Conservation (phyloP, 2,888 invertebrate genomes). For the Conops quadrifasciatus region DNA sequence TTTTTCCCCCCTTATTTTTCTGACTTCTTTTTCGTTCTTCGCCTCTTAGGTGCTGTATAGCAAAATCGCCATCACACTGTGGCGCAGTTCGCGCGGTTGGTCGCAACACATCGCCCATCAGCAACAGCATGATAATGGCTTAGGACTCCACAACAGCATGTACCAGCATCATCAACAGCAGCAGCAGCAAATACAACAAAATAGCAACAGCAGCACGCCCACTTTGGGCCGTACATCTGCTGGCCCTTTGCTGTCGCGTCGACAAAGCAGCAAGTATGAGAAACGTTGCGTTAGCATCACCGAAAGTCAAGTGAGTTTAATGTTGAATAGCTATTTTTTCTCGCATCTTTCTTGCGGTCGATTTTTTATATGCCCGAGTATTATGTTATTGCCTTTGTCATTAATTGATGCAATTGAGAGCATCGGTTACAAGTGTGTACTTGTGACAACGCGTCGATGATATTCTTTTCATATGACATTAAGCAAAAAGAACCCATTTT, state of each 20-base stretch:
- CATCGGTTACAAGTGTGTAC: no score
- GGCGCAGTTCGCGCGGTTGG: conserved; percentile 78
- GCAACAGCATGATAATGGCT: conserved; percentile 53
- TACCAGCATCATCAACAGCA: conserved; percentile 49
- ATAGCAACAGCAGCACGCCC: neutral
- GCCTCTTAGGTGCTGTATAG: conserved; percentile 76
- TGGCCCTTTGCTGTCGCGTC: conserved; percentile 60
- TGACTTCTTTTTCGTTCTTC: conserved; percentile 37
- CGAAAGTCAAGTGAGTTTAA: conserved; percentile 62
- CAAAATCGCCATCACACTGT: conserved; percentile 83
- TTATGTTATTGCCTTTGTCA: neutral
- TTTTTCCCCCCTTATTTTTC: conserved; percentile 9
- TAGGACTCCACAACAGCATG: conserved; percentile 59
- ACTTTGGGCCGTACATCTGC: neutral
- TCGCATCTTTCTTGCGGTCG: neutral
- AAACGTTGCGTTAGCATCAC: conserved; percentile 64
- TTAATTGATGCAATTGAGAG: no score
- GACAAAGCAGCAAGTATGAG: conserved; percentile 64
- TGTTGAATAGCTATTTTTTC: neutral
- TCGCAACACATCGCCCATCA: conserved; percentile 67
- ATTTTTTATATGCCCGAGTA: neutral
- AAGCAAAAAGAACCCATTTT: no score
- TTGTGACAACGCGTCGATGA: no score
- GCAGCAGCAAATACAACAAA: conserved; percentile 38
- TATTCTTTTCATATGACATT: no score